These are phyloP conservation scores for Papilio protenor DNA, from an alignment of 2,888 invertebrate species.

Conservation along the genomic window DNA sequence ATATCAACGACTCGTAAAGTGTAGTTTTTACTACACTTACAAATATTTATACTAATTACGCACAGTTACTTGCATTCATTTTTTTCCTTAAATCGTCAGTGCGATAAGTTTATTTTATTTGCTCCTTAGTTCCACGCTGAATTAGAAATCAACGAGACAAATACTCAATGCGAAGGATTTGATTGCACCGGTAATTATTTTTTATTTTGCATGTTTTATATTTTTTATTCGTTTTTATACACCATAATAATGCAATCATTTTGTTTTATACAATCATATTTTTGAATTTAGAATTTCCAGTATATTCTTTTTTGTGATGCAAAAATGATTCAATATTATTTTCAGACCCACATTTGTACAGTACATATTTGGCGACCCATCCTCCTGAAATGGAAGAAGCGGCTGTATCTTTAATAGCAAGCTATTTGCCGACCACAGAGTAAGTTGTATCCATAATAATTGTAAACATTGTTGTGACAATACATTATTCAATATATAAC, in stretches of 20 bases:
- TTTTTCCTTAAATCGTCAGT: too few relatives aligned
- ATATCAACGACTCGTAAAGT: neutral
- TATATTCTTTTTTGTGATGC: neutral
- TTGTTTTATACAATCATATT: neutral
- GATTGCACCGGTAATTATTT: constrained; percentile 47
- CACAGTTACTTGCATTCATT: neutral
- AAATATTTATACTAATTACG: neutral
- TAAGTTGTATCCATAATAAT: constrained; percentile 44
- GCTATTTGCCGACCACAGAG: constrained; percentile 51
- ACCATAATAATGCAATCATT: neutral
- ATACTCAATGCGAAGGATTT: constrained; percentile 62
- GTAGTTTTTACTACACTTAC: neutral
- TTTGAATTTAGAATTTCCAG: neutral
- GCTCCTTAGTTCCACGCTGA: constrained; percentile 88
- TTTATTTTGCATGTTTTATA: neutral
- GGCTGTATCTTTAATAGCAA: constrained; percentile 78
- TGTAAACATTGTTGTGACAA: neutral
- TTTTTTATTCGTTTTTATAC: constrained; percentile 24
- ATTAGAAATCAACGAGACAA: constrained; percentile 55
- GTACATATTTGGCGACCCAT: constrained; percentile 85
- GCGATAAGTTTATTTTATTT: constrained; percentile 31
- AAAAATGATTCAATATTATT: constrained; percentile 39
- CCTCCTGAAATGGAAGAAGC: constrained; percentile 87
- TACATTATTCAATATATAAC: neutral
- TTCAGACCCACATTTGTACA: constrained; percentile 84